Conservation (phyloP, 2,797 vertebrate genomes). For the Menidia menidia region DNA sequence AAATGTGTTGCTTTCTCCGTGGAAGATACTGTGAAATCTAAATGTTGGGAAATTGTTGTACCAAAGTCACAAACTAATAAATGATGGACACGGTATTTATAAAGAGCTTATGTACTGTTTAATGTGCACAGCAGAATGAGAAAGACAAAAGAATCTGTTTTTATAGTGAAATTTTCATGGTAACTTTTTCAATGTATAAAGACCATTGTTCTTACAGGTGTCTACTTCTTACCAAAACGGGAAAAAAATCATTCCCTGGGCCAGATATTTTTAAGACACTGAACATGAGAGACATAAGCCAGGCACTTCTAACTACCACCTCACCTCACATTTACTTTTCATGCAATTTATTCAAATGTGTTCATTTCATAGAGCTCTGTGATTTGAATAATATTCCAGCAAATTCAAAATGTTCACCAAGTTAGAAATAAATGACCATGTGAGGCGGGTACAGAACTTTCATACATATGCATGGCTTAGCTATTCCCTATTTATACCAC, state of each 20-base stretch:
- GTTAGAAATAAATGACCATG: constrained; percentile 63
- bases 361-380: constrained; percentile 51
- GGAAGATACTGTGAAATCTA: constrained; percentile 24
- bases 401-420: constrained; percentile 63
- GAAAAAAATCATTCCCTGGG: neutral
- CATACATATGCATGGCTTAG: constrained; percentile 51
- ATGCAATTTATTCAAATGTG: constrained; percentile 55
- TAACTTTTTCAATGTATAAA: neutral
- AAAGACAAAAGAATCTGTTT: neutral
- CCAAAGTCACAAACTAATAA: constrained; percentile 10
- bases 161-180: neutral
- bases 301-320: constrained; percentile 14
- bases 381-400: constrained; percentile 65
- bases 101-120: neutral
- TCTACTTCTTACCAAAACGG: neutral
- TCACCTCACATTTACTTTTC: constrained; percentile 29
- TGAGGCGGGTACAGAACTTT: constrained; percentile 38
- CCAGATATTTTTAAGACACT: constrained; percentile 28
- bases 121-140: neutral
- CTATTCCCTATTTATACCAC: constrained; percentile 42
- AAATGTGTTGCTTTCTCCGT: constrained; percentile 24
- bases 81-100: constrained; percentile 6
- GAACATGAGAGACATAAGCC: constrained; percentile 12
- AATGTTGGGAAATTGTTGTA: constrained; percentile 7
- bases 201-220: neutral